Base-by-base conservation (phyloP, 1,140 invertebrate genomes). In the Ceratitis capitata region DNA sequence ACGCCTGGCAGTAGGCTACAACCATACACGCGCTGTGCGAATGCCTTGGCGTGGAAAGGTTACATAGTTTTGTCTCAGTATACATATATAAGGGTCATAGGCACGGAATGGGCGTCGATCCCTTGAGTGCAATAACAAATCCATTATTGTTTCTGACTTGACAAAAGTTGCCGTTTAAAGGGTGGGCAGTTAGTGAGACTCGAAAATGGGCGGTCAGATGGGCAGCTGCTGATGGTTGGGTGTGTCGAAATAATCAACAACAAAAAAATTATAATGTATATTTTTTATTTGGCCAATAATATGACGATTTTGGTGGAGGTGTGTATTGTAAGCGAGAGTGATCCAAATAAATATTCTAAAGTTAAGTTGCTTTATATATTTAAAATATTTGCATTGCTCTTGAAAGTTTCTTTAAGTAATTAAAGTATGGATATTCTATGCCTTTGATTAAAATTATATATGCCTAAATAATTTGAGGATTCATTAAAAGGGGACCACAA, bases 91-190 rank as follows among this genome's bases (percentile, higher is more conserved):
- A 45, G 19, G 16, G 69, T 78, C 39, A 32, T 45, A 42, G 45
- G 39, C 35, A 14, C 19, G 32, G 35, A 23, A 45, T 78, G 69
- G 39, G 69, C 42, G 69, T 78, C 69, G 23, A 88, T 85, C 84
- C 64, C 84, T 74, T 39, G 84, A 74, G 84, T 85, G 58, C 84
- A 85, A 85, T 85, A 78, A 78, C 61, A 78, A 85, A 85, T 85
- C 84, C 84, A 85, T 85, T 85, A 85, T 85, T 69, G 64, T 78
- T 74, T 58, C 42, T 83, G 82, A 45, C 45, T 83, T 83, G 47
- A 83, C 82, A 83, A 78, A 45, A 45, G 69, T 53, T 58, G 26
- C 49, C 2, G 35, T 58, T 83, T 83, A 29, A 39, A 53, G 45
- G 82, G n/a, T 29, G 16, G 16, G 14, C 7, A 12, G 23, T 3